Conservation (phyloP, 2,888 invertebrate species). For the Rhamnusium bicolor region DNA sequence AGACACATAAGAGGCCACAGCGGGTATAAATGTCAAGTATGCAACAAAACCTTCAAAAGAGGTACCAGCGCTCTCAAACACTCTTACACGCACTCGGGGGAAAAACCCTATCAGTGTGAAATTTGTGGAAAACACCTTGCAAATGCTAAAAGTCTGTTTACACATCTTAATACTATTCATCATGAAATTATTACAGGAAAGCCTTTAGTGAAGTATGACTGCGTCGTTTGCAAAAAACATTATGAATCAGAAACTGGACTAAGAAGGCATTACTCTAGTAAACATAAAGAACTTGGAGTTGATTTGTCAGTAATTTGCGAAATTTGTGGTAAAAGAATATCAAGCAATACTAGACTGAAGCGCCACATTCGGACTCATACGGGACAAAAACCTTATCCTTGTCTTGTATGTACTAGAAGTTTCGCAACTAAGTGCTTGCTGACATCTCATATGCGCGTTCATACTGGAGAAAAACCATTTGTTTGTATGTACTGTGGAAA, state of each 20-base stretch:
- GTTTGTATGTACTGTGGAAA: constrained; percentile 55
- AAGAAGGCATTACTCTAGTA: constrained; percentile 66
- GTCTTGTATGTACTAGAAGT: constrained; percentile 68
- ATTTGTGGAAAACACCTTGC: constrained; percentile 65
- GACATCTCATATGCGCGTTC: constrained; percentile 64
- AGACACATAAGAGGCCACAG: constrained; percentile 70
- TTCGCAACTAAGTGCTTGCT: constrained; percentile 76
- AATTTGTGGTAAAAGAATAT: constrained; percentile 56
- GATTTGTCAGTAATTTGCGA: constrained; percentile 69
- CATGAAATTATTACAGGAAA: constrained; percentile 66
- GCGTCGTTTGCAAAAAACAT: constrained; percentile 71
- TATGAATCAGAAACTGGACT: constrained; percentile 64
- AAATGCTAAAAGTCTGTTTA: constrained; percentile 41
- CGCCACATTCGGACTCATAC: constrained; percentile 73
- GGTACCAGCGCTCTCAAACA: constrained; percentile 62
- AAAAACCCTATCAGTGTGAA: constrained; percentile 72
- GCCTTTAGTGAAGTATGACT: constrained; percentile 66
- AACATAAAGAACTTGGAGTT: constrained; percentile 62
- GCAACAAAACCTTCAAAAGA: constrained; percentile 62
- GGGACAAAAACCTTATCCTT: constrained; percentile 71
- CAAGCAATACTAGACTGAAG: constrained; percentile 53
- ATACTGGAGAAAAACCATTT: constrained; percentile 61
- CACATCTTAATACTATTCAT: constrained; percentile 71
- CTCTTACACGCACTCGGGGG: constrained; percentile 63
- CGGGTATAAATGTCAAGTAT: constrained; percentile 62